Evolutionary conservation across 2,797 vertebrate species (phyloP).

Genomic region (Oreochromis mossambicus): DNA sequence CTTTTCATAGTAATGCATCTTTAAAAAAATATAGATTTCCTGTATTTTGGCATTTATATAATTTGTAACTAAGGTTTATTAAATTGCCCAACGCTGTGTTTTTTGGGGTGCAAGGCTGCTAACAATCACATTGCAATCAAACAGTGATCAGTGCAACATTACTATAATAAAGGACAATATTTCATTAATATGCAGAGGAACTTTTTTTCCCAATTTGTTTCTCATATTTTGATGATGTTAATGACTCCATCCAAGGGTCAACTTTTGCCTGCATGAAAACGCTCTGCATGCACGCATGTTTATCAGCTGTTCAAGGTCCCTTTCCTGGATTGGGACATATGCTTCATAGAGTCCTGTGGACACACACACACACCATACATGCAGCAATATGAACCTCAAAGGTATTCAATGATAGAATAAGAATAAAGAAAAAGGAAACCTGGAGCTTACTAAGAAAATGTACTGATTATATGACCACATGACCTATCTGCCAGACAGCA

Average conservation of each 20-base stretch:
- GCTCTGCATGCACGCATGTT: neutral
- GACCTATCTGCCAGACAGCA: neutral
- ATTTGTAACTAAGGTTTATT: neutral
- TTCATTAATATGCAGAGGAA: neutral
- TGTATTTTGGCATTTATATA: neutral
- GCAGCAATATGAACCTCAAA: constrained; percentile 7
- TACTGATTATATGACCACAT: constrained; percentile 5
- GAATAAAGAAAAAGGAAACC: neutral
- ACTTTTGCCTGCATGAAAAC: constrained; percentile 10
- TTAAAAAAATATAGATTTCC: neutral
- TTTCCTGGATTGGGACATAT: constrained; percentile 53
- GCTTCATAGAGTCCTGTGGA: constrained; percentile 59
- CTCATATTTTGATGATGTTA: neutral
- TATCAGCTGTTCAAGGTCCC: constrained; percentile 49
- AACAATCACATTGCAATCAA: neutral
- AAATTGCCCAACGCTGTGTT: neutral
- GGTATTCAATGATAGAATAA: neutral
- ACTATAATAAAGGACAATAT: neutral
- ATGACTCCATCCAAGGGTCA: constrained; percentile 18
- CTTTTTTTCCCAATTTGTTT: fast-evolving
- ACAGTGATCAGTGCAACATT: neutral
- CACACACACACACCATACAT: neutral
- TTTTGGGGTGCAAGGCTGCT: neutral
- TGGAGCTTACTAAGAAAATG: neutral
- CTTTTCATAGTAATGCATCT: neutral